These are phyloP conservation scores for Lagorchestes hirsutus DNA, from an alignment of 2,797 vertebrate genomes.

Conservation along the genomic window DNA sequence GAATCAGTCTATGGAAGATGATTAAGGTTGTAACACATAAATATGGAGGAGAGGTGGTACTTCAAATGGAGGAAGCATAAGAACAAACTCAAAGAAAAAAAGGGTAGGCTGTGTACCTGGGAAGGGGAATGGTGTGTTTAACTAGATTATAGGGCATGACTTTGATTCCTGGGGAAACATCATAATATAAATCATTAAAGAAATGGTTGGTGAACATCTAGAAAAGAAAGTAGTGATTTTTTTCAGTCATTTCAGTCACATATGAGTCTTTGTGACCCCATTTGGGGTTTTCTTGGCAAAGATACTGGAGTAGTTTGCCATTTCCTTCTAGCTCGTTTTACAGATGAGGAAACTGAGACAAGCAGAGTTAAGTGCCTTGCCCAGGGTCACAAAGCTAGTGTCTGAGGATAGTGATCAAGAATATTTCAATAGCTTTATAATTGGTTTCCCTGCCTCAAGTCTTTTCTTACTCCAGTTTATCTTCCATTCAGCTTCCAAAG, in stretches of 20 bases:
- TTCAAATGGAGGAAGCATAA: background rate
- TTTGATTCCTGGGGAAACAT: background rate
- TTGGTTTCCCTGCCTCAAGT: background rate
- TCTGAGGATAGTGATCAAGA: background rate
- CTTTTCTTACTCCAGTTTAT: background rate
- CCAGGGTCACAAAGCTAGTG: too few species aligned
- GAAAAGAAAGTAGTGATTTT: background rate
- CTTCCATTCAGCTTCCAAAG: background rate
- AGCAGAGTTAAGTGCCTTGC: too few species aligned
- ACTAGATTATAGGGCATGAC: background rate
- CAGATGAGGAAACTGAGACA: too few species aligned
- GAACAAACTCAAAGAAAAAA: background rate
- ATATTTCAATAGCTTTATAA: background rate
- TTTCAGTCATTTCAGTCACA: background rate
- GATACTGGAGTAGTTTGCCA: too few species aligned
- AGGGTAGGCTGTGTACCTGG: background rate
- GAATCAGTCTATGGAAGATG: background rate
- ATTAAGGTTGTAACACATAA: background rate
- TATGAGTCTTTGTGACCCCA: too few species aligned
- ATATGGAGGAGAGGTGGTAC: background rate
- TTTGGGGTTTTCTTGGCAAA: too few species aligned
- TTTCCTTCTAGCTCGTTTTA: too few species aligned
- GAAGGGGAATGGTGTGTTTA: background rate
- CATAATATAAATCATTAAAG: background rate
- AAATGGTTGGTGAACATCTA: background rate